phyloP scores from a whole-genome alignment of 2,888 invertebrate species.

The Volucella zonaria region DNA sequence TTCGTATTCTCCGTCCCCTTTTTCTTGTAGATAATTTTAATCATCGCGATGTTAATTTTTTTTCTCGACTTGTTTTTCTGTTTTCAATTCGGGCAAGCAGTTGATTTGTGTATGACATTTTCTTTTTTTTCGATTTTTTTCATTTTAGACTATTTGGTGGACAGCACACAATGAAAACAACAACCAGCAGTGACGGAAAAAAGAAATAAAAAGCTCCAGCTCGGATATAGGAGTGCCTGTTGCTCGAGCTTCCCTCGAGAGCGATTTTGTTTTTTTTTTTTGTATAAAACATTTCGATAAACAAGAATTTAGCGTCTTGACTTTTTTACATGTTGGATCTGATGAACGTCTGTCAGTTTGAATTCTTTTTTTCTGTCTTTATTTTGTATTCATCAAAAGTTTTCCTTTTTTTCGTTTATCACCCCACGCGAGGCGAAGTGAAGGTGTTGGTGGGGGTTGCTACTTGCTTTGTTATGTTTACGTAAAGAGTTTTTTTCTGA shows the following conservation, averaged over 20 bases:
- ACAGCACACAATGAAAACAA: background rate
- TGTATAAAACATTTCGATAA: slow-evolving; percentile 25
- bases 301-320: slow-evolving; percentile 31
- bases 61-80: slow-evolving; percentile 34
- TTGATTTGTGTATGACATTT: slow-evolving; percentile 20
- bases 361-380: background rate
- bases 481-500: slow-evolving; percentile 27
- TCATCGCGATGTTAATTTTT: slow-evolving; percentile 55
- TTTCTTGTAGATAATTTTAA: slow-evolving; percentile 62
- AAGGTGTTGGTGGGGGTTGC: slow-evolving; percentile 8
- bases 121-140: slow-evolving; percentile 20
- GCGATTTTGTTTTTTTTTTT: slow-evolving; percentile 17
- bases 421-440: background rate
- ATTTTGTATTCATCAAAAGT: background rate
- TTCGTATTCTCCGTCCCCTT: slow-evolving; percentile 28
- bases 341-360: slow-evolving; percentile 18
- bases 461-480: slow-evolving; percentile 38
- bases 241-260: slow-evolving; percentile 1
- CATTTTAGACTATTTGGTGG: slow-evolving; percentile 41
- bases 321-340: slow-evolving; percentile 32
- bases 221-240: slow-evolving; percentile 32
- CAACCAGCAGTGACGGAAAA: background rate
- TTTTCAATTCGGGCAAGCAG: slow-evolving; percentile 3
- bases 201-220: slow-evolving; percentile 15
- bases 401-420: background rate